phyloP scores from a whole-genome alignment of 2,888 invertebrate genomes.

The Byasa hedistus region DNA sequence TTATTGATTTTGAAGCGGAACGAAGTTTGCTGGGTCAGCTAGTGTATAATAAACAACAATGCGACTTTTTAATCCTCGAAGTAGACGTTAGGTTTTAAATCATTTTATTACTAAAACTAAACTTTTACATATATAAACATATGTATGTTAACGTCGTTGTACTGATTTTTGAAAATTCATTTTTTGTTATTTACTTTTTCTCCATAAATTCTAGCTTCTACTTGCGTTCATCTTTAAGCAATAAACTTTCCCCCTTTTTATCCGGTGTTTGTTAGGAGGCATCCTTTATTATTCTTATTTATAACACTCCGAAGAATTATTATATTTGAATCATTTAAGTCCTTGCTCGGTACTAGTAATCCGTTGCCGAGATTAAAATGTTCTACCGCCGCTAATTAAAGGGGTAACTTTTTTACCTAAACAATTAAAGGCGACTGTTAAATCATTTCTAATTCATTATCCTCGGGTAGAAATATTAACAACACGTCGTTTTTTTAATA shows the following conservation, averaged over 20 bases:
- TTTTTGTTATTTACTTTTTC: neutral
- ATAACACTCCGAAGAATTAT: conserved; percentile 77
- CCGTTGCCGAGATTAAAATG: conserved; percentile 71
- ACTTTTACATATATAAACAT: neutral
- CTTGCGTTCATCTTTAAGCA: conserved; percentile 32
- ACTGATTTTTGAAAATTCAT: neutral
- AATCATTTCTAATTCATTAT: conserved; percentile 35
- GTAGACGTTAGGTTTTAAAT: too few species aligned
- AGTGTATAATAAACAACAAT: too few species aligned
- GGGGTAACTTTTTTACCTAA: conserved; percentile 64
- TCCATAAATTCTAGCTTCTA: neutral
- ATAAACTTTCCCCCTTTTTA: conserved; percentile 48
- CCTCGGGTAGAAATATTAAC: neutral
- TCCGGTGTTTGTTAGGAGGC: conserved; percentile 41
- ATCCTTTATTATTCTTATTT: conserved; percentile 73
- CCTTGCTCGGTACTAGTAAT: conserved; percentile 74
- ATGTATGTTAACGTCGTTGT: neutral
- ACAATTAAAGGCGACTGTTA: conserved; percentile 64
- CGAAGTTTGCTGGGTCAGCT: too few species aligned
- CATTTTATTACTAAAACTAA: too few species aligned
- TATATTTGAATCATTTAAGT: conserved; percentile 79
- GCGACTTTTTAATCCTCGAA: too few species aligned
- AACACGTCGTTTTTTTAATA: neutral
- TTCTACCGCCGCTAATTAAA: conserved; percentile 72
- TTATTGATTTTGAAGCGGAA: too few species aligned